Evolutionary conservation across 2,888 invertebrate genomes (phyloP).

Genomic region (Sympetrum striolatum): DNA sequence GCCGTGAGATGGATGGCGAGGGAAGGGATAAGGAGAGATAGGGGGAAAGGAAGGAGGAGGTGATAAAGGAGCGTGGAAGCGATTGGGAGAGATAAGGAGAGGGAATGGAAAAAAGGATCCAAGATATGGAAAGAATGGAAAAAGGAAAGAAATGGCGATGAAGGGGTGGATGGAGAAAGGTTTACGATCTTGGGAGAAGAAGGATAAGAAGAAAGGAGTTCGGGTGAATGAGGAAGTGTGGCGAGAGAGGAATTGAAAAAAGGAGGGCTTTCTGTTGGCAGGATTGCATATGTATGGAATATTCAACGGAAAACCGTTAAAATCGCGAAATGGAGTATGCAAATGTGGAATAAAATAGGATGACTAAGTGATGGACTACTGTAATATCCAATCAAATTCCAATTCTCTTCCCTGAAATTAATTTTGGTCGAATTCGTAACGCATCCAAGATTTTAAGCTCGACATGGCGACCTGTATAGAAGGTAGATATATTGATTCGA

Average conservation of each 20-base stretch:
- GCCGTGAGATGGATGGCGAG: too few species aligned
- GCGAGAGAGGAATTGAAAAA: neutral
- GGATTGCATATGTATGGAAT: too few species aligned
- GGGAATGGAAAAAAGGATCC: neutral
- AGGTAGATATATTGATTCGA: too few species aligned
- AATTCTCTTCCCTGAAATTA: too few species aligned
- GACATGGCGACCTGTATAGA: too few species aligned
- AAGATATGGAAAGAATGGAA: neutral
- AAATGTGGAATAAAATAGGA: too few species aligned
- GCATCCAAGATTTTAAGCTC: too few species aligned
- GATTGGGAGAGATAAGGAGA: conserved; percentile 1
- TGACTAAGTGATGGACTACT: too few species aligned
- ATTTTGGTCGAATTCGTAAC: too few species aligned
- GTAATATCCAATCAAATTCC: too few species aligned
- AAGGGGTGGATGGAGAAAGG: neutral
- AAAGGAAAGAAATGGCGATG: neutral
- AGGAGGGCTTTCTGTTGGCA: neutral
- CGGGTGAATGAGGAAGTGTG: neutral
- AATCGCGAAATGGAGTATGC: too few species aligned
- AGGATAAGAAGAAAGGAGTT: neutral
- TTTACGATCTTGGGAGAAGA: neutral
- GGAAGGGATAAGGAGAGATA: neutral
- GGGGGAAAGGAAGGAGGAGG: neutral
- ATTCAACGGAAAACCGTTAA: too few species aligned
- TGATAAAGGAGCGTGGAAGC: conserved; percentile 3